Conservation (phyloP, 2,113 vertebrate species). For the Oophaga pumilio region DNA sequence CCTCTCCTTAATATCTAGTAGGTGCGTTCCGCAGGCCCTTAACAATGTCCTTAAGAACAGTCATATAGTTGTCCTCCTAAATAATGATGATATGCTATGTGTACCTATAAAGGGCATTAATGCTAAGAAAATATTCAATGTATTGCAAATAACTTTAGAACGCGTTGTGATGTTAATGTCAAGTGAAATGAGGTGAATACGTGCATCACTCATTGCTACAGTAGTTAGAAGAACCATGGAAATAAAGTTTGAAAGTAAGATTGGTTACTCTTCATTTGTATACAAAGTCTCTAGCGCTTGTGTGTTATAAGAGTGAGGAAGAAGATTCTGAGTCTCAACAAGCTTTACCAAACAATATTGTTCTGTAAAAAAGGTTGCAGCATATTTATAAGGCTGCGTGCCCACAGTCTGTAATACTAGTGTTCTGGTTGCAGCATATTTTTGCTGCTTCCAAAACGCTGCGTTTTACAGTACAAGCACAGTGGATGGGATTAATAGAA, state of each 20-base stretch:
- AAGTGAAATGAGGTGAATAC: neutral
- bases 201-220: too few relatives aligned
- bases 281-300: neutral
- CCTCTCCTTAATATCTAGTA: too few relatives aligned
- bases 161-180: conserved; percentile 3
- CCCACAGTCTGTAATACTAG: too few relatives aligned
- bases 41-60: neutral
- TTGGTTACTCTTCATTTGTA: conserved; percentile 23
- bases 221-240: neutral
- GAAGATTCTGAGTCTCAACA: neutral
- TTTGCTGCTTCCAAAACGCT: too few relatives aligned
- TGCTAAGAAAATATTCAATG: neutral
- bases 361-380: neutral
- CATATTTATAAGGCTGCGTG: too few relatives aligned
- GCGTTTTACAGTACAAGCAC: too few relatives aligned
- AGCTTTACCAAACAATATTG: neutral
- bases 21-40: too few relatives aligned
- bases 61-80: neutral
- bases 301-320: neutral
- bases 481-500: too few relatives aligned
- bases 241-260: neutral
- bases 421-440: too few relatives aligned
- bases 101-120: neutral
- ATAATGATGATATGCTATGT: neutral
- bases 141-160: neutral